A percentile compares a stretch with the other conserved stretches of the same genome.
phyloP scores from a whole-genome alignment of 2,797 vertebrate species.

The Eutrigla gurnardus region DNA sequence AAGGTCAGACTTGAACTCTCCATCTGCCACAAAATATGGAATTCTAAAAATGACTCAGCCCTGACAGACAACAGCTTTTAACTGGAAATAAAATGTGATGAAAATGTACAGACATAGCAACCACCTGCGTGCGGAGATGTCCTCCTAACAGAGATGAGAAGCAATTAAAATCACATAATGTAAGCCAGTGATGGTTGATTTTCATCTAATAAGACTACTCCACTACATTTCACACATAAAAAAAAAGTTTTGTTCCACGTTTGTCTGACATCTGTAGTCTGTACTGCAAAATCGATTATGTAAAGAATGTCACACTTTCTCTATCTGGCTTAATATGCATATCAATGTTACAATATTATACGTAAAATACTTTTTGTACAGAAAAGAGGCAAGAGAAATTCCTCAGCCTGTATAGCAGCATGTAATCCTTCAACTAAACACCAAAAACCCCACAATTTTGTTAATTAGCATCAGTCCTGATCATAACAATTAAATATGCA shows the following conservation, averaged over 20 bases:
- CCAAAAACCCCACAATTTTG: background rate
- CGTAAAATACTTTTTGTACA: background rate
- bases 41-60: background rate
- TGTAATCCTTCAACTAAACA: slow-evolving; percentile 12
- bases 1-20: slow-evolving; percentile 15
- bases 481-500: too few relatives aligned
- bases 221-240: background rate
- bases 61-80: background rate
- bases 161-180: too few relatives aligned
- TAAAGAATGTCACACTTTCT: background rate
- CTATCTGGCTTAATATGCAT: background rate
- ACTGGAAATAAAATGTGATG: background rate
- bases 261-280: background rate
- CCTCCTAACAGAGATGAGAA: background rate
- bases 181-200: background rate
- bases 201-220: background rate
- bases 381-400: background rate
- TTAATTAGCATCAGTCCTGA: too few relatives aligned
- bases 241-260: background rate
- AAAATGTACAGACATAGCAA: background rate
- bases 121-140: background rate
- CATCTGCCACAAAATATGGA: slow-evolving; percentile 22
- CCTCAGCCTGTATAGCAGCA: background rate
- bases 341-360: background rate
- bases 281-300: background rate